These are phyloP conservation scores for Melanogrammus aeglefinus DNA, from an alignment of 2,797 vertebrate species.

Conservation along the genomic window DNA sequence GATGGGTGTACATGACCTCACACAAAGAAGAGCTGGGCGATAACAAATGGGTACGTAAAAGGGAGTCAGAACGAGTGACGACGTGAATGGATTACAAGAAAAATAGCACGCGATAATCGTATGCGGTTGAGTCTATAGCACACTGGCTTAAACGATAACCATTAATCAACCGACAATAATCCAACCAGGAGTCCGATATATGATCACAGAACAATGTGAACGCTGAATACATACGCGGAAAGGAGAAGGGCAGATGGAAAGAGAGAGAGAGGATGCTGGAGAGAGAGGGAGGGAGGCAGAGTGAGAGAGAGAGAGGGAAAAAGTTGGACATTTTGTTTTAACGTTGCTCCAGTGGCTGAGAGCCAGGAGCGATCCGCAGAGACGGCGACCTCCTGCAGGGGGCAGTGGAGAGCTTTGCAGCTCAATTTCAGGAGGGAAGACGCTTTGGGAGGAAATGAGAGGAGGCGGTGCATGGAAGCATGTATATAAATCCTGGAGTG, in stretches of 20 bases:
- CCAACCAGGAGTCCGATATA: background rate
- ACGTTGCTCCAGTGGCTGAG: slow-evolving; percentile 9
- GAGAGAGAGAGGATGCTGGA: slow-evolving; percentile 5
- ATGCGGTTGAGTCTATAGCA: background rate
- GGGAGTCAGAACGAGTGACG: background rate
- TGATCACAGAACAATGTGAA: background rate
- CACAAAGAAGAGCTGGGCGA: background rate
- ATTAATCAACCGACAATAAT: background rate
- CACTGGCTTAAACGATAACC: background rate
- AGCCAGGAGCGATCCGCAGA: background rate
- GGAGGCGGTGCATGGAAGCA: background rate
- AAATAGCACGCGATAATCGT: background rate
- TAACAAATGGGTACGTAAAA: background rate
- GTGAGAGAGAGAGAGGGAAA: slow-evolving; percentile 4
- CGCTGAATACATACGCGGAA: background rate
- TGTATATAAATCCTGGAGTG: background rate
- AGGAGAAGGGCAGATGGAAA: background rate
- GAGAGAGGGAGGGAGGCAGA: background rate
- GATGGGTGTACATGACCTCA: background rate
- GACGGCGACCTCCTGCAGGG: slow-evolving; percentile 47
- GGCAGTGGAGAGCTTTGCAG: slow-evolving; percentile 51
- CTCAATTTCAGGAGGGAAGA: slow-evolving; percentile 27
- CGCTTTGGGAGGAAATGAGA: slow-evolving; percentile 13
- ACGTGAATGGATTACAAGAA: background rate
- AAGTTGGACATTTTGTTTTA: slow-evolving; percentile 12